Conservation (phyloP, 2,113 vertebrate species). For the Pteronura brasiliensis region DNA sequence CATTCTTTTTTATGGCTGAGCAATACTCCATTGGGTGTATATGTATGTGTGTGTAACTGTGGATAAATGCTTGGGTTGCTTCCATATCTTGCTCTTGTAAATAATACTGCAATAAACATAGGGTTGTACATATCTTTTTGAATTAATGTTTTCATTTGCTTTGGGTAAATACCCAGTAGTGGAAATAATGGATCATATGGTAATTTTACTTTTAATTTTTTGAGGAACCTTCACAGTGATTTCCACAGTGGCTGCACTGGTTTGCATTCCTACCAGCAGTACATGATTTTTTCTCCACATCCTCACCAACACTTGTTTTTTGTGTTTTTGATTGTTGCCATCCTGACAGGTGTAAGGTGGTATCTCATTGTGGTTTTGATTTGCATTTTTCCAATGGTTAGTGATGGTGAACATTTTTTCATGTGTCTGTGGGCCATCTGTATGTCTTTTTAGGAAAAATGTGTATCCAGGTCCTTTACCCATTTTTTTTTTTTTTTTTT, state of each 20-base stretch:
- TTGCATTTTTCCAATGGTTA: neutral
- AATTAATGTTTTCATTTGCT: neutral
- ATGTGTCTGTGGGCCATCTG: neutral
- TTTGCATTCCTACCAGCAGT: neutral
- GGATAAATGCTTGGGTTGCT: neutral
- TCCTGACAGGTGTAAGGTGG: neutral
- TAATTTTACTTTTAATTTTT: neutral
- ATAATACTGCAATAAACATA: neutral
- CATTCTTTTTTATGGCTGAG: neutral
- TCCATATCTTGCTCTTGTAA: neutral
- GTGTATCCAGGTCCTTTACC: neutral
- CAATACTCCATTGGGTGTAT: neutral
- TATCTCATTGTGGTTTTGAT: neutral
- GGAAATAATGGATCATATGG: neutral
- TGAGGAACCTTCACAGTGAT: neutral
- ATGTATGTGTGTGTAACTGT: neutral
- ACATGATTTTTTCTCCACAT: neutral
- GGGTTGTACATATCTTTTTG: neutral
- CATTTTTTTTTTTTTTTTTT: no score
- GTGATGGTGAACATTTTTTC: neutral
- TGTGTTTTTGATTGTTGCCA: neutral
- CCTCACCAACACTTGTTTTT: neutral
- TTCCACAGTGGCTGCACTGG: neutral
- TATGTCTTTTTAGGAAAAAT: neutral
- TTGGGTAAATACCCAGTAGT: neutral